Percentiles rank a stretch among this genome's conserved stretches.
Evolutionary conservation across 2,113 vertebrate species (phyloP).

Genomic region (Pionites leucogaster): DNA sequence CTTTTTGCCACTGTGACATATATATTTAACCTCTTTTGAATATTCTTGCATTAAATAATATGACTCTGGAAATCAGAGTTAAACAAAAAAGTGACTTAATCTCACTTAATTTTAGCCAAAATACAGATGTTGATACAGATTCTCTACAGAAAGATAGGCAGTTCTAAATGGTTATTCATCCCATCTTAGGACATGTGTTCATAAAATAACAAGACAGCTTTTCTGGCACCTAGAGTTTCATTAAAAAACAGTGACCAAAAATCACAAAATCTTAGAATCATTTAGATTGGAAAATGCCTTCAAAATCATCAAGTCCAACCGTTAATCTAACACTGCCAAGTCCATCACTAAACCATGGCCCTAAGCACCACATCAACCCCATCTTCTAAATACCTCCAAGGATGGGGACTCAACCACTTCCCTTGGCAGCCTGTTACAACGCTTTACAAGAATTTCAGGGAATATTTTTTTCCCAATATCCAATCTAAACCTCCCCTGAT

Average conservation of each 20-base stretch:
- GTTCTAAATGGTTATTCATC: not conserved
- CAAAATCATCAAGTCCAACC: not conserved
- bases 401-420: not conserved
- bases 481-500: not conserved
- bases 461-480: not conserved
- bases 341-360: not conserved
- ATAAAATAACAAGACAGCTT: not conserved
- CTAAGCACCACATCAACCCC: not conserved
- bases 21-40: not conserved
- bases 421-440: not conserved
- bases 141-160: not conserved
- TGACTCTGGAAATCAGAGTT: not conserved
- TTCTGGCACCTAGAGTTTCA: not conserved
- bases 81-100: not conserved
- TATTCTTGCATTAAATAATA: not conserved
- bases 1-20: not conserved
- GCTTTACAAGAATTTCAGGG: not conserved
- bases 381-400: not conserved
- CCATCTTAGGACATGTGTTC: not conserved
- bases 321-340: not conserved
- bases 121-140: not conserved
- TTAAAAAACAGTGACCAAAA: not conserved
- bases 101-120: not conserved
- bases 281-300: not conserved
- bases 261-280: not conserved